Percentiles rank a stretch among this genome's conserved stretches.
phyloP scores from a whole-genome alignment of 2,113 vertebrate species.

The Limanda limanda region DNA sequence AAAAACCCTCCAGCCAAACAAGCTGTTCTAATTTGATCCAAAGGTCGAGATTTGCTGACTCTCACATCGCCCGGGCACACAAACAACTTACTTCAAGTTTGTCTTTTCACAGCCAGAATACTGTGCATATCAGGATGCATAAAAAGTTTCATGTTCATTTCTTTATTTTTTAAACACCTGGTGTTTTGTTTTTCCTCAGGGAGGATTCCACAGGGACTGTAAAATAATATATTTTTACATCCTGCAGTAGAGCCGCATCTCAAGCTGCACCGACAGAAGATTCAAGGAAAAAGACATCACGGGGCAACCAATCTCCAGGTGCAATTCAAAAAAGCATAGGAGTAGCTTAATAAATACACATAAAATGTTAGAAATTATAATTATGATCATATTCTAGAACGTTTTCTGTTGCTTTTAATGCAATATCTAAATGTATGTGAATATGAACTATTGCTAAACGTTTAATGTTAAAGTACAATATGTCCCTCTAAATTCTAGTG shows the following conservation, averaged over 20 bases:
- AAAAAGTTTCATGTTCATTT: constrained; percentile 1
- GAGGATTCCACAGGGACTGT: constrained; percentile 4
- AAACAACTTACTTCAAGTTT: constrained; percentile 14
- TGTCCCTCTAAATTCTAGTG: too few species aligned
- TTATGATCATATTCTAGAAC: background rate
- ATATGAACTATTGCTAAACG: background rate
- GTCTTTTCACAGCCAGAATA: constrained; percentile 16
- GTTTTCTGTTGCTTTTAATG: background rate
- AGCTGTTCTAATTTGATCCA: constrained; percentile 46
- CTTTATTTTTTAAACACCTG: background rate
- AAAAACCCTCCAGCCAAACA: constrained; percentile 45
- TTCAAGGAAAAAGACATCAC: background rate
- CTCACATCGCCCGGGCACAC: background rate
- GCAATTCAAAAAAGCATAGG: background rate
- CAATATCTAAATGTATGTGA: background rate
- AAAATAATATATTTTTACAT: constrained; percentile 14
- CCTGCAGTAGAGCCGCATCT: constrained; percentile 4
- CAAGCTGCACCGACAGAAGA: background rate
- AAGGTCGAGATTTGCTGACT: constrained; percentile 36
- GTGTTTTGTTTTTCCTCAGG: constrained; percentile 10
- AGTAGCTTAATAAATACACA: background rate
- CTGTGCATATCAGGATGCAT: constrained; percentile 2
- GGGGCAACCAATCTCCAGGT: background rate
- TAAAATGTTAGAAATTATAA: background rate
- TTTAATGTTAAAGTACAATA: too few species aligned